Base-by-base conservation (phyloP, 2,797 vertebrate genomes). In the Taenioides sp. region DNA sequence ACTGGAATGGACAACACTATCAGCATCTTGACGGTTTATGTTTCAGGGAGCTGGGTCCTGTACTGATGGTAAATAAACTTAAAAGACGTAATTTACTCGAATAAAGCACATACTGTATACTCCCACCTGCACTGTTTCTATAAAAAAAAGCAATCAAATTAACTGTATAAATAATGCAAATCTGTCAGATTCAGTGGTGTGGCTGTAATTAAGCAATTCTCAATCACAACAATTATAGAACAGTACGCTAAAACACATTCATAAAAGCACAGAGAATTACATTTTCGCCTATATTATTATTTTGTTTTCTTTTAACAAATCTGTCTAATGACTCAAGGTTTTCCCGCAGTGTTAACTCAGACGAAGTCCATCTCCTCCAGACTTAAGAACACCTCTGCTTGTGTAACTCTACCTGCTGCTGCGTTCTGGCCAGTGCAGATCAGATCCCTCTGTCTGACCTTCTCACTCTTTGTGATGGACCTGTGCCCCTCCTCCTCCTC, bases 371-470 rank as follows among this genome's bases (percentile, higher is more conserved):
- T 52, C 34, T 69, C 10, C 65, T 31, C 78, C 71, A 81, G 84
- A 87, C 82, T 74, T 81, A 79, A 70, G 73, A 84, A 87, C 78
- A 82, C 85, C 73, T 82, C 64, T 80, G 52, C 69, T 81, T 73
- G 69, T 77, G 91, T 86, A 91, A 92, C 79, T 66, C 62, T 80
- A 91, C 80, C 80, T 76, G 73, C 14, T 23, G 54, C 54, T 75
- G 71, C 0, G 1, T 28, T 50, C 64, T 52, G 50, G 50, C 20
- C 54, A 25, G 67, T 86, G 77, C 90, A 79, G 84, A 86, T 89
- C 84, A 77, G 76, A 86, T 93, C 90, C 84, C 86, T 92, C 84
- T 93, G 88, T 80, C 93, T 94, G 84, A 90, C 87, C 87, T 88
- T 90, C 89, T 87, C 67, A 34, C 81, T 92, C 82, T 84, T 86